phyloP scores from a whole-genome alignment of 2,113 vertebrate species.

The Cephalopholis sonnerati region DNA sequence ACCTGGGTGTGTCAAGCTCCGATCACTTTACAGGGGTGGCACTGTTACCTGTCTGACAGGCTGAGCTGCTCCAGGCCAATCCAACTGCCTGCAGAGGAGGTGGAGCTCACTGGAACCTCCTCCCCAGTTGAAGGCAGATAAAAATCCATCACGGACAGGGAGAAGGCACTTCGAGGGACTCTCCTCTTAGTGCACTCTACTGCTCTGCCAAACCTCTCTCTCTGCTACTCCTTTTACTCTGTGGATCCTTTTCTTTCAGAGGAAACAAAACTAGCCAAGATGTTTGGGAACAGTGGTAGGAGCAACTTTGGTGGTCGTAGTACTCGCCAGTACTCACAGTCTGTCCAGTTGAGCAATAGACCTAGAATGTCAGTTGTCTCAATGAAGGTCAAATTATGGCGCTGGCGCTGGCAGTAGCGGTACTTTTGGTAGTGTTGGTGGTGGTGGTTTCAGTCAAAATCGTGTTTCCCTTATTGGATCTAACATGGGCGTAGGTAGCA shows the following conservation, averaged over 20 bases:
- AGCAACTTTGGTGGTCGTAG: slow-evolving; percentile 28
- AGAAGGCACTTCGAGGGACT: slow-evolving; percentile 82
- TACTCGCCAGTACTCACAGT: slow-evolving; percentile 2
- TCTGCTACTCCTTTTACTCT: slow-evolving; percentile 55
- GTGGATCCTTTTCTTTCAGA: slow-evolving; percentile 20
- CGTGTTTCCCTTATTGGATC: no score
- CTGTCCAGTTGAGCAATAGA: background rate
- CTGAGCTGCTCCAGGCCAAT: slow-evolving; percentile 50
- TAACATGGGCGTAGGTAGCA: slow-evolving; percentile 20
- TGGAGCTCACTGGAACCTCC: slow-evolving; percentile 54
- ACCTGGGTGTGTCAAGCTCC: slow-evolving; percentile 66
- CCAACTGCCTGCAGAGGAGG: slow-evolving; percentile 53
- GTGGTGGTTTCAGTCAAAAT: no score
- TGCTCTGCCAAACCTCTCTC: slow-evolving; percentile 69
- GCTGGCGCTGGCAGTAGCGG: slow-evolving; percentile 43
- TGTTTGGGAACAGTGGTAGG: slow-evolving; percentile 10
- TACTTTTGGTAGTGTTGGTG: no score
- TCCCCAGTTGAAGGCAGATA: slow-evolving; percentile 59
- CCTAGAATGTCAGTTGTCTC: no score
- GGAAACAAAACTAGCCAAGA: slow-evolving; percentile 54
- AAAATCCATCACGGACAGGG: slow-evolving; percentile 45
- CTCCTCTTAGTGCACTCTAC: slow-evolving; percentile 82
- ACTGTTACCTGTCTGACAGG: slow-evolving; percentile 71
- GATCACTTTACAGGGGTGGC: slow-evolving; percentile 63
- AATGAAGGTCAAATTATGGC: background rate